A percentile compares a stretch with the other conserved stretches of the same genome.
These are phyloP conservation scores for Phaethornis superciliosus DNA, from an alignment of 2,113 vertebrate species.

Conservation along the genomic window DNA sequence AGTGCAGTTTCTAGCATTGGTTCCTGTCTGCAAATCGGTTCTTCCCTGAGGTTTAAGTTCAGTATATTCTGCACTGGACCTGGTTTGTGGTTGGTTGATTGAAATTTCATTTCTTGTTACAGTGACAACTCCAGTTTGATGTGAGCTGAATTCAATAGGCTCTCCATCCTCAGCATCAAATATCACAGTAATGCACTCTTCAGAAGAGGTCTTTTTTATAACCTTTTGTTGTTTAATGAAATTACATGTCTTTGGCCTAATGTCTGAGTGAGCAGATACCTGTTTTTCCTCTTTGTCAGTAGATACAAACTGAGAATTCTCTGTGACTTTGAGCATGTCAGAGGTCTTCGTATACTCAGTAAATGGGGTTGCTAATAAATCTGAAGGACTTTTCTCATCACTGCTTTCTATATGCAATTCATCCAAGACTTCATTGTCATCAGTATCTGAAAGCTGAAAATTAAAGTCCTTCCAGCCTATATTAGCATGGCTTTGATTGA, in stretches of 20 bases:
- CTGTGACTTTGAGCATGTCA: slow-evolving; percentile 44
- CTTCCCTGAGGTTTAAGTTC: slow-evolving; percentile 78
- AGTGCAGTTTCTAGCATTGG: slow-evolving; percentile 63
- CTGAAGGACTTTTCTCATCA: slow-evolving; percentile 77
- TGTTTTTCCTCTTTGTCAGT: slow-evolving; percentile 71
- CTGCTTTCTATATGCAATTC: slow-evolving; percentile 81
- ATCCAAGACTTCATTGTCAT: slow-evolving; percentile 78
- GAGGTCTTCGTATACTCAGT: slow-evolving; percentile 71
- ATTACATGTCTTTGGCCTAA: slow-evolving; percentile 77
- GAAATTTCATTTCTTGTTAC: slow-evolving; percentile 78
- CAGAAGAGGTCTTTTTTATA: slow-evolving; percentile 81
- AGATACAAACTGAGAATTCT: slow-evolving; percentile 69
- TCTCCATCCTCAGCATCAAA: slow-evolving; percentile 86
- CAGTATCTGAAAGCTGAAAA: slow-evolving; percentile 82
- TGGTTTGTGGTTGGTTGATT: slow-evolving; percentile 63
- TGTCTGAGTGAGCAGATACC: slow-evolving; percentile 57
- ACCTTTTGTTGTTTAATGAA: slow-evolving; percentile 81
- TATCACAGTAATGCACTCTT: slow-evolving; percentile 82
- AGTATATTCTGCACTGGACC: slow-evolving; percentile 67
- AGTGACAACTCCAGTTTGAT: slow-evolving; percentile 73
- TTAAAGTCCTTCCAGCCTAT: slow-evolving; percentile 42
- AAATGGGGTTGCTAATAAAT: slow-evolving; percentile 66
- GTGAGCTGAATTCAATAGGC: slow-evolving; percentile 83
- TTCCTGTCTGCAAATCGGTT: slow-evolving; percentile 68
- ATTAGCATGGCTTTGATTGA: slow-evolving; percentile 64